phyloP scores from a whole-genome alignment of 2,888 invertebrate species.

The Liodrosophila aerea region DNA sequence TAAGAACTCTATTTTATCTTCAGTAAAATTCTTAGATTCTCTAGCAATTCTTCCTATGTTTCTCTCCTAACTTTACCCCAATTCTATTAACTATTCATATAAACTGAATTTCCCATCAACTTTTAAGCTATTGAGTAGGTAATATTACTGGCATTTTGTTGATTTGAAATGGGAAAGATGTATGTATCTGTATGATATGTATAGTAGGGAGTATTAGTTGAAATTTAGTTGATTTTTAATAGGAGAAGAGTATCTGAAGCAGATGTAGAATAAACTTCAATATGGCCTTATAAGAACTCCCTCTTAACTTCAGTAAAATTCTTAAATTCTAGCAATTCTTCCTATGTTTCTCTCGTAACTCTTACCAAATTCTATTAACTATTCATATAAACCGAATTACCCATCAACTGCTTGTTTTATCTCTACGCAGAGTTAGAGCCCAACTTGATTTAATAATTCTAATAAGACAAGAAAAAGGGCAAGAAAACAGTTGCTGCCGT shows the following conservation, averaged over 20 bases:
- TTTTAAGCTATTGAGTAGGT: no score
- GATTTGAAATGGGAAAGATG: no score
- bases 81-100: conserved; percentile 7
- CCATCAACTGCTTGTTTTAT: conserved; percentile 1
- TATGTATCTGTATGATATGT: no score
- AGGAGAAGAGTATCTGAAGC: no score
- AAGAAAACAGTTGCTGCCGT: conserved; percentile 26
- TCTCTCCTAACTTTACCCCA: background rate
- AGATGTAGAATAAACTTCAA: no score
- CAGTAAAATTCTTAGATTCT: background rate
- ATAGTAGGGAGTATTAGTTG: no score
- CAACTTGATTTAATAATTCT: conserved; percentile 59
- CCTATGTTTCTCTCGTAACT: background rate
- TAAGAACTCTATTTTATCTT: no score
- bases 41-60: background rate
- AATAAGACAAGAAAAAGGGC: conserved; percentile 30
- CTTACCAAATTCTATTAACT: conserved; percentile 1
- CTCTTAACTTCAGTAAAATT: background rate
- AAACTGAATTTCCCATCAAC: conserved; percentile 9
- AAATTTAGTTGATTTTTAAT: no score
- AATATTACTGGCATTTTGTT: no score
- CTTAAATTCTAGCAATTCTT: background rate
- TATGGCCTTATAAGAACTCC: no score
- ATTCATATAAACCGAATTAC: conserved; percentile 7
- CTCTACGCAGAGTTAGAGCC: background rate